Percentiles rank a stretch among this genome's conserved stretches.
Conservation (phyloP, 1,140 invertebrate species). For the Leptopilina clavipes region DNA sequence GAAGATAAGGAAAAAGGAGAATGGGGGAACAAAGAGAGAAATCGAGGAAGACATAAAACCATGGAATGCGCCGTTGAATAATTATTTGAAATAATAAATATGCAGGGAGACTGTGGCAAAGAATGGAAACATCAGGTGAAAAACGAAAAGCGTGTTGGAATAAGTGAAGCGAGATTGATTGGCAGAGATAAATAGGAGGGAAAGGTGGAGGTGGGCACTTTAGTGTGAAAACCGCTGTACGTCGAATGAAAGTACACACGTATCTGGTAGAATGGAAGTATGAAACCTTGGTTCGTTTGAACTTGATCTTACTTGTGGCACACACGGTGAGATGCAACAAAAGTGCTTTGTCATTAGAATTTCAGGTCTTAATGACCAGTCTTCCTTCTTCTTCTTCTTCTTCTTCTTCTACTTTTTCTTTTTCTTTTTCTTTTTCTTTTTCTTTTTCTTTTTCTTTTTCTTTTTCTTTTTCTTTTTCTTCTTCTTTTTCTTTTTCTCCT, state of each 20-base stretch:
- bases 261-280: slow-evolving; percentile 36
- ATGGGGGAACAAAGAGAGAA: not conserved
- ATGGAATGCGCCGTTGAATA: slow-evolving; percentile 16
- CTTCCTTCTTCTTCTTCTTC: slow-evolving; percentile 11
- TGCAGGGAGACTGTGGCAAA: not conserved
- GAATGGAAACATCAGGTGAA: not conserved
- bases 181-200: slow-evolving; percentile 27
- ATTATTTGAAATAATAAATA: slow-evolving; percentile 32
- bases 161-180: slow-evolving; percentile 21
- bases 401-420: too few relatives aligned
- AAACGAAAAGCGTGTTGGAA: slow-evolving; percentile 10
- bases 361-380: slow-evolving; percentile 45
- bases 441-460: not conserved
- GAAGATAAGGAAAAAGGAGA: not conserved
- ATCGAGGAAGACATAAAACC: slow-evolving; percentile 1
- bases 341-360: slow-evolving; percentile 50
- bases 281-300: slow-evolving; percentile 43
- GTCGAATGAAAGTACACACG: slow-evolving; percentile 50
- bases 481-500: slow-evolving; percentile 3
- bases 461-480: slow-evolving; percentile 3
- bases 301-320: slow-evolving; percentile 44
- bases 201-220: slow-evolving; percentile 7
- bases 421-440: not conserved
- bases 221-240: slow-evolving; percentile 55
- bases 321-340: slow-evolving; percentile 44